A percentile compares a stretch with the other conserved stretches of the same genome.
Conservation (phyloP, 2,113 vertebrate species). For the Sander vitreus region DNA sequence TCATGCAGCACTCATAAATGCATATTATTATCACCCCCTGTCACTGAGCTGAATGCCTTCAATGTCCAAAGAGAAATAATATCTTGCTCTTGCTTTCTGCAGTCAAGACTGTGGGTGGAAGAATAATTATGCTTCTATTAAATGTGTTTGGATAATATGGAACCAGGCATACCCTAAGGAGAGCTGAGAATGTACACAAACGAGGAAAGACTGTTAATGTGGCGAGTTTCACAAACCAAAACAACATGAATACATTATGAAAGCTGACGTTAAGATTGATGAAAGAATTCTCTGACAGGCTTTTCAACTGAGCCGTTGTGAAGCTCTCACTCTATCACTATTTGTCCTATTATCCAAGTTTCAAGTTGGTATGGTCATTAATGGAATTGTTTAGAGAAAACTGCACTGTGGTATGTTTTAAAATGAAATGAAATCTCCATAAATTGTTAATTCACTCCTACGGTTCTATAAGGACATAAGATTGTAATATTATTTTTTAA, state of each 20-base stretch:
- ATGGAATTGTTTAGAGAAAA: slow-evolving; percentile 3
- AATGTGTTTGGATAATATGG: slow-evolving; percentile 41
- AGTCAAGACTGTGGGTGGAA: slow-evolving; percentile 38
- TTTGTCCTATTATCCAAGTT: background rate
- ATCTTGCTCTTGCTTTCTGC: slow-evolving; percentile 16
- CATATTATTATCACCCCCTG: slow-evolving; percentile 54
- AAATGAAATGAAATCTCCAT: slow-evolving; percentile 19
- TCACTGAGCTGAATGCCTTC: slow-evolving; percentile 32
- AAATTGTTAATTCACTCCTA: background rate
- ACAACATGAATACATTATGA: slow-evolving; percentile 6
- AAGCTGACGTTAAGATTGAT: slow-evolving; percentile 19
- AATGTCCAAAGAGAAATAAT: slow-evolving; percentile 45
- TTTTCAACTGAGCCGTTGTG: background rate
- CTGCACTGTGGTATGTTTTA: background rate
- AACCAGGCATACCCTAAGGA: slow-evolving; percentile 18
- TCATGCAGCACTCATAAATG: slow-evolving; percentile 33
- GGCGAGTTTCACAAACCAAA: slow-evolving; percentile 8
- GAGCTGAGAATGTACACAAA: slow-evolving; percentile 18
- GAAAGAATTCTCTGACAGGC: background rate
- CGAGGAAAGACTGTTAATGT: slow-evolving; percentile 33
- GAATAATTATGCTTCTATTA: slow-evolving; percentile 37
- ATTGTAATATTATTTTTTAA: slow-evolving; percentile 3
- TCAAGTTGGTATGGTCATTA: background rate
- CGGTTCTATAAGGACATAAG: background rate
- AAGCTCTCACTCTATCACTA: background rate